Percentiles rank a stretch among this genome's conserved stretches.
Evolutionary conservation across 2,888 invertebrate genomes (phyloP).

Genomic region (Petrolisthes cinctipes): DNA sequence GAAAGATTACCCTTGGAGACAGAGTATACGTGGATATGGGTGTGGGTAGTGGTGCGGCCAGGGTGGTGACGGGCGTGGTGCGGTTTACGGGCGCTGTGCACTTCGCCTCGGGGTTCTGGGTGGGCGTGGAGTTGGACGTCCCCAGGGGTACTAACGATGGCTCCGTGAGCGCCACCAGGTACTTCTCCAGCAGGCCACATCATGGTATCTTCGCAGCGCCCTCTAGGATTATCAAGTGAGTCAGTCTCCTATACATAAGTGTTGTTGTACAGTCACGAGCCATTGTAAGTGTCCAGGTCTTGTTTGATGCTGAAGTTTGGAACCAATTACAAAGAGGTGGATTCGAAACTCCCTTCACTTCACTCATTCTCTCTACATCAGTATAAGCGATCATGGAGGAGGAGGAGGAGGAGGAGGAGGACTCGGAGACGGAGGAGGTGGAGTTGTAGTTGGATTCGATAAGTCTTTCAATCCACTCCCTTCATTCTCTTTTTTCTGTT

Average conservation of each 20-base stretch:
- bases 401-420: too few species aligned
- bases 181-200: slow-evolving; percentile 70
- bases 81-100: slow-evolving; percentile 71
- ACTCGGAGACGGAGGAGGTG: too few species aligned
- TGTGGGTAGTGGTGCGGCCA: slow-evolving; percentile 38
- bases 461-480: too few species aligned
- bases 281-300: neutral
- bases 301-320: neutral
- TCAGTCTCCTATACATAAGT: neutral
- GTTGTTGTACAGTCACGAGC: neutral
- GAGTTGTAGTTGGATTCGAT: too few species aligned
- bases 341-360: too few species aligned
- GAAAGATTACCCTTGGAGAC: slow-evolving; percentile 57
- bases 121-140: slow-evolving; percentile 73
- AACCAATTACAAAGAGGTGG: too few species aligned
- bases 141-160: slow-evolving; percentile 73
- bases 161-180: slow-evolving; percentile 71
- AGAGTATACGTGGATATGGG: slow-evolving; percentile 61
- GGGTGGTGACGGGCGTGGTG: slow-evolving; percentile 68
- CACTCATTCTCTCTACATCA: too few species aligned
- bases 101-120: slow-evolving; percentile 73
- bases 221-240: slow-evolving; percentile 69
- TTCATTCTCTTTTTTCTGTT: too few species aligned
- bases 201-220: slow-evolving; percentile 72
- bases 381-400: too few species aligned